These are phyloP conservation scores for Protomyctophum bolini DNA, from an alignment of 2,113 vertebrate species.

Conservation along the genomic window DNA sequence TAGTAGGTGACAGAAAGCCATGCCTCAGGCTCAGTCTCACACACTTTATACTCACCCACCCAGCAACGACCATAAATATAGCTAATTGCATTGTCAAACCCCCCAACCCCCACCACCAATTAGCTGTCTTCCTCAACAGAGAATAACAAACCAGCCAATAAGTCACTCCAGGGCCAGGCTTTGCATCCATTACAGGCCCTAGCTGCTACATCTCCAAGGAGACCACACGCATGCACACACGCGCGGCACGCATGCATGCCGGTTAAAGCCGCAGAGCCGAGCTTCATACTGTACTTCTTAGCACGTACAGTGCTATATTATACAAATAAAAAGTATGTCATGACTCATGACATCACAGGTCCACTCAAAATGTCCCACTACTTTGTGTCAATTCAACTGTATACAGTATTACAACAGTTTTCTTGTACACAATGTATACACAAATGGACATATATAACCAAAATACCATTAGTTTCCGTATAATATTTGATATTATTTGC, in stretches of 20 bases:
- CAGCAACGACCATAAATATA: constrained; percentile 45
- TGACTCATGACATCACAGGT: too few species aligned
- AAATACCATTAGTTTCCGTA: too few species aligned
- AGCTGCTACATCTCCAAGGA: constrained; percentile 14
- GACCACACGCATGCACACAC: constrained; percentile 26
- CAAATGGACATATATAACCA: too few species aligned
- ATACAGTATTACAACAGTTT: too few species aligned
- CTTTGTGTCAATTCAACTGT: too few species aligned
- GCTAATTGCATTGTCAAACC: constrained; percentile 64
- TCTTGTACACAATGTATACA: too few species aligned
- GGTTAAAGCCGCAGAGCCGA: constrained; percentile 21
- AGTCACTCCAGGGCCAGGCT: constrained; percentile 3
- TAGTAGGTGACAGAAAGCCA: constrained; percentile 12
- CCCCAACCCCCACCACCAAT: too few species aligned
- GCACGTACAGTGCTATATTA: too few species aligned
- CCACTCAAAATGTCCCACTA: too few species aligned
- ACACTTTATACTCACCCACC: constrained; percentile 43
- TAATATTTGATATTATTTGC: too few species aligned
- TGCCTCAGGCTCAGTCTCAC: constrained; percentile 30
- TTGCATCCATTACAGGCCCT: constrained; percentile 57
- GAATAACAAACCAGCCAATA: constrained; percentile 65
- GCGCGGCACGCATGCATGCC: neutral
- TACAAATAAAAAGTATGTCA: too few species aligned
- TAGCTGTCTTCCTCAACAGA: constrained; percentile 33
- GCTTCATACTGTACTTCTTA: constrained; percentile 6